These are phyloP conservation scores for Drosophila novamexicana DNA, from an alignment of 1,140 invertebrate genomes.

Conservation along the genomic window DNA sequence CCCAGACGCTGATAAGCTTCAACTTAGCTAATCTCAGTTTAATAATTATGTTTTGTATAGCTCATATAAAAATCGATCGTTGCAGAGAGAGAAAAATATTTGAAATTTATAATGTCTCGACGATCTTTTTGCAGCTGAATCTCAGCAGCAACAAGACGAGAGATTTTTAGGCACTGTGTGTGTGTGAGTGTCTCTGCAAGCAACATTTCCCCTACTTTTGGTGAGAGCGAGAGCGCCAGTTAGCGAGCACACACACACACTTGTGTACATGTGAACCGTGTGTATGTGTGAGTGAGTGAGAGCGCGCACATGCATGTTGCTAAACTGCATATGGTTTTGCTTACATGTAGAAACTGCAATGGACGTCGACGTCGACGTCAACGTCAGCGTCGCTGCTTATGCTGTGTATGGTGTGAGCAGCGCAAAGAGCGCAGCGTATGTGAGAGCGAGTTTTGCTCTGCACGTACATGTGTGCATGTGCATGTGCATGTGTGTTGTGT, in stretches of 20 bases:
- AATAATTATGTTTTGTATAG: slow-evolving; percentile 20
- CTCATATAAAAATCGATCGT: slow-evolving; percentile 28
- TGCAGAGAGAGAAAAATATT: slow-evolving; percentile 6
- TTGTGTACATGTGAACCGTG: slow-evolving; percentile 6
- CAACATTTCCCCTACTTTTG: slow-evolving; percentile 60
- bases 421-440: slow-evolving; percentile 23
- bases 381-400: slow-evolving; percentile 8
- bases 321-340: slow-evolving; percentile 44
- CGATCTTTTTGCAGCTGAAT: slow-evolving; percentile 30
- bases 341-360: slow-evolving; percentile 44
- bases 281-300: slow-evolving; percentile 17
- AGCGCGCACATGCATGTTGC: slow-evolving; percentile 37
- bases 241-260: slow-evolving; percentile 15
- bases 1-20: slow-evolving; percentile 16
- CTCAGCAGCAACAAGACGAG: slow-evolving; percentile 1
- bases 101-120: slow-evolving; percentile 1
- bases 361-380: slow-evolving; percentile 6
- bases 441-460: slow-evolving; percentile 27
- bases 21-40: slow-evolving; percentile 27
- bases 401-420: slow-evolving; percentile 5
- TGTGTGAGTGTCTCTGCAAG: neutral
- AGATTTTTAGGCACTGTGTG: neutral
- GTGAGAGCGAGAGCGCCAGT: slow-evolving; percentile 34
- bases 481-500: slow-evolving; percentile 35
- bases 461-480: slow-evolving; percentile 38